These are phyloP conservation scores for Emys orbicularis DNA, from an alignment of 2,797 vertebrate species.

Conservation along the genomic window DNA sequence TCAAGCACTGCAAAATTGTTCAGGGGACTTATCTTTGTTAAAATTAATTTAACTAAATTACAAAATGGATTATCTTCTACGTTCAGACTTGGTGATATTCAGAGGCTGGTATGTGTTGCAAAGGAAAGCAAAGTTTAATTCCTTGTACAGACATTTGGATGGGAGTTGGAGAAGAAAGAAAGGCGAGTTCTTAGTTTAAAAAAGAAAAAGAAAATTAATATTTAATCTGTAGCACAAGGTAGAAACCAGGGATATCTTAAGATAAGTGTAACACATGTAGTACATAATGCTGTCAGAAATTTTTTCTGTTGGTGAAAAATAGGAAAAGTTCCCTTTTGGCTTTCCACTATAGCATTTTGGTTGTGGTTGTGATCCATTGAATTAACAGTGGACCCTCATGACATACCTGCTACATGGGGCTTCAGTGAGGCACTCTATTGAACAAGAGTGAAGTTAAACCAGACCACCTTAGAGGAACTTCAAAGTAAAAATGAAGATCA, in stretches of 20 bases:
- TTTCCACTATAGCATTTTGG: conserved; percentile 14
- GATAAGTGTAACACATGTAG: background rate
- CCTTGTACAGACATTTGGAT: conserved; percentile 46
- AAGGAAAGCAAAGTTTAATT: conserved; percentile 73
- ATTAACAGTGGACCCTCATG: background rate
- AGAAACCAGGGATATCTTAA: too few relatives aligned
- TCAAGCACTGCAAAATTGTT: conserved; percentile 76
- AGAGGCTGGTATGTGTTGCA: conserved; percentile 64
- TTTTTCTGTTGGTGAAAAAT: background rate
- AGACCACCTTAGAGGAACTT: background rate
- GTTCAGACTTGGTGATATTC: conserved; percentile 64
- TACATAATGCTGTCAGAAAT: background rate
- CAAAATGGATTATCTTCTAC: conserved; percentile 76
- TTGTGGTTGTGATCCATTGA: background rate
- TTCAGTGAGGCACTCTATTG: background rate
- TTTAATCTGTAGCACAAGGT: background rate
- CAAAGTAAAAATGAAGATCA: background rate
- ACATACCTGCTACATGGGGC: background rate
- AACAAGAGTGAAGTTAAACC: background rate
- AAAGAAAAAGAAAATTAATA: background rate
- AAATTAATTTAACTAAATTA: conserved; percentile 82
- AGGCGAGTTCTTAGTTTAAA: background rate
- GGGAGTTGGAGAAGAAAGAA: conserved; percentile 22
- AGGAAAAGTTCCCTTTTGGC: background rate
- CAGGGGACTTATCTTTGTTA: conserved; percentile 73